Percentiles rank a stretch among this genome's conserved stretches.
Evolutionary conservation across 2,888 invertebrate genomes (phyloP).

Genomic region (Amphimallon solstitiale): DNA sequence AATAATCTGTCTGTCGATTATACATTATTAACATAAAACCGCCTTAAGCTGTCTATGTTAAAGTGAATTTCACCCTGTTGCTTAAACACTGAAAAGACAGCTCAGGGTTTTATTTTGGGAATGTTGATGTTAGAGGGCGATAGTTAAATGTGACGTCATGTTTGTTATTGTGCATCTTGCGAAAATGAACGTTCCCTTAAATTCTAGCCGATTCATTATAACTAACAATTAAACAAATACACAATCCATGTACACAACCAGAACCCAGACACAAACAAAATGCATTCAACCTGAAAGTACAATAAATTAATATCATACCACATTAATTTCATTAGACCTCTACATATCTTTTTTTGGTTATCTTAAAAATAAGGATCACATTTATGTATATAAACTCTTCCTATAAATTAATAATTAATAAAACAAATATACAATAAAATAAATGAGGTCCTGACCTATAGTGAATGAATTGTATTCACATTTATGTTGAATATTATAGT

Average conservation of each 20-base stretch:
- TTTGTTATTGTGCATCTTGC: slow-evolving; percentile 46
- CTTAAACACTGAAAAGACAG: slow-evolving; percentile 24
- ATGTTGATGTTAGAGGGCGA: slow-evolving; percentile 53
- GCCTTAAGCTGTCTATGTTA: slow-evolving; percentile 40
- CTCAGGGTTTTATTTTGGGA: slow-evolving; percentile 43
- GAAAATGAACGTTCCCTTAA: slow-evolving; percentile 21
- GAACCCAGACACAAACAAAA: background rate
- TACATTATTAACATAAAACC: slow-evolving; percentile 68
- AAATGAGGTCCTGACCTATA: slow-evolving; percentile 6
- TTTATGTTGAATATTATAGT: too few relatives aligned
- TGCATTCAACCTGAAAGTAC: background rate
- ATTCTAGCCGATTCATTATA: slow-evolving; percentile 8
- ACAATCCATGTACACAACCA: slow-evolving; percentile 2
- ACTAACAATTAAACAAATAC: background rate
- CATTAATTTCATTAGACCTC: background rate
- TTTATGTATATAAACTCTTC: slow-evolving; percentile 5
- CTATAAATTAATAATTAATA: background rate
- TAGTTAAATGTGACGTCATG: slow-evolving; percentile 44
- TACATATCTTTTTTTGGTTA: background rate
- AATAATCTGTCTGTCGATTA: slow-evolving; percentile 69
- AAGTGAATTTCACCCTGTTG: slow-evolving; percentile 4
- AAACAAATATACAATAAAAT: background rate
- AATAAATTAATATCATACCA: slow-evolving; percentile 4
- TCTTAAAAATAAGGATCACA: slow-evolving; percentile 8
- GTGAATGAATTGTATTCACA: slow-evolving; percentile 5